A percentile compares a stretch with the other conserved stretches of the same genome.
These are phyloP conservation scores for Drosophila robusta DNA, from an alignment of 2,888 invertebrate genomes.

Conservation along the genomic window DNA sequence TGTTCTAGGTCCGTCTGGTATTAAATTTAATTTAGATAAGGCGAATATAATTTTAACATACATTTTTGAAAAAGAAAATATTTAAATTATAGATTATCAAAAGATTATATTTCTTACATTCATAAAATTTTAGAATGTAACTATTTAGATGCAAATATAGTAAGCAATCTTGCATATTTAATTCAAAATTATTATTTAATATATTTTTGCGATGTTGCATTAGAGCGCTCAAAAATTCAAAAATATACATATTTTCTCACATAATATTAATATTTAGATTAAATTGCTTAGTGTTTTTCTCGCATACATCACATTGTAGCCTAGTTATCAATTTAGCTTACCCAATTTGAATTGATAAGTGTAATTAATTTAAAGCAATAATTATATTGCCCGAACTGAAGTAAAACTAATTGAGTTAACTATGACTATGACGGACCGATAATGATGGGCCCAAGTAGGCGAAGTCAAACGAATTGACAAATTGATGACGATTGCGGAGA, in stretches of 20 bases:
- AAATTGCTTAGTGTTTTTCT: too few species aligned
- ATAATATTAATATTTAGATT: too few species aligned
- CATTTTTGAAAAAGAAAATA: too few species aligned
- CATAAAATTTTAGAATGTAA: too few species aligned
- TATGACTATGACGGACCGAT: slow-evolving; percentile 28
- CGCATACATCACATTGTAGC: not conserved
- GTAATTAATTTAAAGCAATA: not conserved
- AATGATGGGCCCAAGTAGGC: slow-evolving; percentile 37
- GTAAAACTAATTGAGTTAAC: not conserved
- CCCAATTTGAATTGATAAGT: not conserved
- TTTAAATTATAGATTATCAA: too few species aligned
- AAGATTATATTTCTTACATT: too few species aligned
- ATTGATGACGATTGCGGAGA: slow-evolving; percentile 78
- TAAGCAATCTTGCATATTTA: not conserved
- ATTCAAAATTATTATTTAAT: not conserved
- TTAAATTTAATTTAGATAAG: too few species aligned
- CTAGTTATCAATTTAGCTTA: not conserved
- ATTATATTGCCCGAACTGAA: not conserved
- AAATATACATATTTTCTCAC: too few species aligned
- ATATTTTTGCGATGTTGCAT: too few species aligned
- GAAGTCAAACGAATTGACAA: slow-evolving; percentile 53
- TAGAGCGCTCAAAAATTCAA: too few species aligned
- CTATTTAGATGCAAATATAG: not conserved
- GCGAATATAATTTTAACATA: too few species aligned
- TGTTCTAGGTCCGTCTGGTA: too few species aligned